phyloP scores from a whole-genome alignment of 2,888 invertebrate species.

The Melanostoma scalare region DNA sequence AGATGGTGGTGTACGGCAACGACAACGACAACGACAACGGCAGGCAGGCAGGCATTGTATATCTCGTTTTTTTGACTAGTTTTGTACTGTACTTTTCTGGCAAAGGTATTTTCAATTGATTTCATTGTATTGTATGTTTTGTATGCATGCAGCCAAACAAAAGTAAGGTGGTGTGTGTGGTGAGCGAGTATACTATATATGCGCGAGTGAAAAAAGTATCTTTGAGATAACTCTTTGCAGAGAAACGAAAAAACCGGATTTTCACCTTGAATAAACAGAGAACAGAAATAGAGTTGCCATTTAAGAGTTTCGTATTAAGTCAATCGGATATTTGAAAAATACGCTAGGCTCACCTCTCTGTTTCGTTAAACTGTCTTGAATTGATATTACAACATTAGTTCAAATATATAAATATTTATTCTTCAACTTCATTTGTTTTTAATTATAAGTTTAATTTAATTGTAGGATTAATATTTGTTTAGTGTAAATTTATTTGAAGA shows the following conservation, averaged over 20 bases:
- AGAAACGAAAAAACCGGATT: constrained; percentile 35
- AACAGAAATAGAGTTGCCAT: constrained; percentile 45
- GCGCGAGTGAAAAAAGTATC: constrained; percentile 45
- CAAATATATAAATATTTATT: too few species aligned
- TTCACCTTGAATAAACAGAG: constrained; percentile 15
- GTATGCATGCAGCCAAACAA: background rate
- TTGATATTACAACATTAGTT: too few species aligned
- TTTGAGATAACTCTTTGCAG: constrained; percentile 43
- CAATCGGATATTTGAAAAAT: too few species aligned
- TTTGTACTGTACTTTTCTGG: constrained; percentile 21
- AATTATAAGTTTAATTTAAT: too few species aligned
- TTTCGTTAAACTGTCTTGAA: too few species aligned
- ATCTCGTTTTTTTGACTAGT: constrained; percentile 44
- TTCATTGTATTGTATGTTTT: constrained; percentile 38
- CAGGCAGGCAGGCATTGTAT: constrained; percentile 19
- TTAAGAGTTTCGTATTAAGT: background rate
- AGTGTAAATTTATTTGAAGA: too few species aligned
- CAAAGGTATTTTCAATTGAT: constrained; percentile 48
- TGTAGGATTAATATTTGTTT: too few species aligned
- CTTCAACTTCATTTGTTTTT: too few species aligned
- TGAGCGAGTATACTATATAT: constrained; percentile 23
- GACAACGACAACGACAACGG: constrained; percentile 1
- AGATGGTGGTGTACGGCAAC: background rate
- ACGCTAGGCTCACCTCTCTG: too few species aligned
- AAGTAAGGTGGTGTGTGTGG: background rate